A percentile compares a stretch with the other conserved stretches of the same genome.
These are phyloP conservation scores for Carpatolechia fugitivella DNA, from an alignment of 2,888 invertebrate genomes.

Conservation along the genomic window DNA sequence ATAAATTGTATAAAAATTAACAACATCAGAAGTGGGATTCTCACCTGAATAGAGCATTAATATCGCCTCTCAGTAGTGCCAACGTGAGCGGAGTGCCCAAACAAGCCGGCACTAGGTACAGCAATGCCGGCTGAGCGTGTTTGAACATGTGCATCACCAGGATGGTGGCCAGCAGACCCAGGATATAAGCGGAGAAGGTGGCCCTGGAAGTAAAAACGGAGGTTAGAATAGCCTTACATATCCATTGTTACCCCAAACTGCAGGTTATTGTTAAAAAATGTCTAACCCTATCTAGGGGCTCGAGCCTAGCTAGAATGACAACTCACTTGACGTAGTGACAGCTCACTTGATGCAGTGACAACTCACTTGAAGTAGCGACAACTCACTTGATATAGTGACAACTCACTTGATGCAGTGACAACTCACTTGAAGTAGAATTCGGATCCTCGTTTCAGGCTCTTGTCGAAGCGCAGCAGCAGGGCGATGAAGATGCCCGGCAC, in stretches of 20 bases:
- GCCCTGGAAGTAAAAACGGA: constrained; percentile 75
- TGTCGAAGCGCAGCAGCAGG: constrained; percentile 95
- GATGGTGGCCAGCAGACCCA: constrained; percentile 96
- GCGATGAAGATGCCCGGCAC: constrained; percentile 99
- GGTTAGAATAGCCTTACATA: too few relatives aligned
- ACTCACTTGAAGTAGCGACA: too few relatives aligned
- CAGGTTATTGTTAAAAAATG: too few relatives aligned
- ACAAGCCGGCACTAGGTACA: constrained; percentile 98
- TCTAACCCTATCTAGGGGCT: too few relatives aligned
- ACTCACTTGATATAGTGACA: not conserved
- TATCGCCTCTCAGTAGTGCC: constrained; percentile 93
- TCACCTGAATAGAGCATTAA: constrained; percentile 93
- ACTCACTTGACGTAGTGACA: too few relatives aligned
- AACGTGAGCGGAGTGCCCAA: constrained; percentile 93
- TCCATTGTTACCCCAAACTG: too few relatives aligned
- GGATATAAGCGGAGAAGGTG: constrained; percentile 94
- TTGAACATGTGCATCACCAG: constrained; percentile 99
- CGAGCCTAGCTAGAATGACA: too few relatives aligned
- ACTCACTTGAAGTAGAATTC: constrained; percentile 87
- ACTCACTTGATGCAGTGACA: not conserved
- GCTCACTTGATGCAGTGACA: not conserved
- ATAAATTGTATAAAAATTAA: too few relatives aligned
- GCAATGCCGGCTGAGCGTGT: constrained; percentile 98
- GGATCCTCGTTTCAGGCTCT: constrained; percentile 87
- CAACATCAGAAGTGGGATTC: constrained; percentile 45